Evolutionary conservation across 2,797 vertebrate species (phyloP), one percentile per base, ranked within the genome.

Genomic region (Helarctos malayanus): DNA sequence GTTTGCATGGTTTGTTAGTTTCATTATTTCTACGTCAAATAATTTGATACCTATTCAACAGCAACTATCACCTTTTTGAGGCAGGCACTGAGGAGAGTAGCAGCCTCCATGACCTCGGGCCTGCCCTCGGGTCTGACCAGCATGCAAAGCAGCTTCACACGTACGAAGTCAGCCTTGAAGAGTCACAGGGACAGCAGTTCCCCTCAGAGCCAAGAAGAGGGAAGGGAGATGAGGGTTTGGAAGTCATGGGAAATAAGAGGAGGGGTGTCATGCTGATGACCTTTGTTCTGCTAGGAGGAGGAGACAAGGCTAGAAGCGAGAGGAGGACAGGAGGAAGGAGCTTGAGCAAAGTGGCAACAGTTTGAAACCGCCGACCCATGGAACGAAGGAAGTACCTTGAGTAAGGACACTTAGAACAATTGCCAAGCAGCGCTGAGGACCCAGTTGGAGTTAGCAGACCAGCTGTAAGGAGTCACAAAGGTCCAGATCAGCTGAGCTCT

Each of bases 61-160:
- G 68, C 59, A 65, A 18, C 57, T 16, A 27, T 75, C 21, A 86
- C 35, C 38, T 18, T 75, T 84, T 57, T 18, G 49, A 81, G 38
- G 7, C 21, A 68, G 59, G 21, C 23, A 32, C 9, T 5, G 1
- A 9, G 32, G 32, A 2, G 3, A 19, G 9, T 12, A 7, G 7
- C 1, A 49, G 27, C 27, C n/a, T 71, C n/a, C 16, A 57, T 59
- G 81, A 52, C 41, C 41, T 41, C 3, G n/a, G 27, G 56, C 10
- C 29, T 38, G 6, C 27, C 18, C 45, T 52, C 1, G 1, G 23
- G 7, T 29, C 76, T 75, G n/a, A 61, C 7, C 75, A 29, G 56
- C 29, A 21, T 41, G n/a, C 65, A 47, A 80, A 91, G 75, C 68
- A 47, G 52, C 65, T 71, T 35, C 63, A 6, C 10, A 5, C 41